phyloP scores from a whole-genome alignment of 2,797 vertebrate species.

The Acanthornis magna region DNA sequence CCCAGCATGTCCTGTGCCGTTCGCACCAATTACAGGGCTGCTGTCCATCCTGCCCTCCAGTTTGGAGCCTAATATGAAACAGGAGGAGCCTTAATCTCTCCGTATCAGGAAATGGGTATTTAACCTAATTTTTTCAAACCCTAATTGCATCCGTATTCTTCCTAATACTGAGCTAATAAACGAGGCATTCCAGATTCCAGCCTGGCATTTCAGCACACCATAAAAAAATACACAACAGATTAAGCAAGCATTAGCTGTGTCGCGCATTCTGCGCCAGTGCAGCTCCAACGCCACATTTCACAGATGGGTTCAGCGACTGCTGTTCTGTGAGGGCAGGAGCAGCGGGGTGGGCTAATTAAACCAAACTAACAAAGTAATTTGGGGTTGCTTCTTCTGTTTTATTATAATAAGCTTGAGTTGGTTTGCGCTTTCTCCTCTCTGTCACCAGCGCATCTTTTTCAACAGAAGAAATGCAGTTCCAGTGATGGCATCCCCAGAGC shows the following conservation, averaged over 20 bases:
- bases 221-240: neutral
- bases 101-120: conserved; percentile 33
- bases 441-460: neutral
- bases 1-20: neutral
- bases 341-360: neutral
- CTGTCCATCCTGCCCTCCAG: neutral
- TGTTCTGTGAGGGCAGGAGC: neutral
- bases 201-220: neutral
- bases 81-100: conserved; percentile 7
- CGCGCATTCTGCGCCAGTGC: neutral
- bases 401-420: neutral
- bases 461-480: neutral
- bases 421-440: neutral
- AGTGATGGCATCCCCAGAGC: neutral
- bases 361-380: neutral
- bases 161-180: conserved; percentile 31
- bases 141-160: conserved; percentile 35
- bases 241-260: neutral
- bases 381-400: neutral
- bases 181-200: conserved; percentile 26
- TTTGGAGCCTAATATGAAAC: conserved; percentile 3
- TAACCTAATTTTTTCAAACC: conserved; percentile 39
- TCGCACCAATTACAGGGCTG: neutral
- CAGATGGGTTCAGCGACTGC: neutral
- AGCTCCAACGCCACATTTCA: neutral